phyloP scores from a whole-genome alignment of 2,797 vertebrate species.

The Sebastes oblongus region DNA sequence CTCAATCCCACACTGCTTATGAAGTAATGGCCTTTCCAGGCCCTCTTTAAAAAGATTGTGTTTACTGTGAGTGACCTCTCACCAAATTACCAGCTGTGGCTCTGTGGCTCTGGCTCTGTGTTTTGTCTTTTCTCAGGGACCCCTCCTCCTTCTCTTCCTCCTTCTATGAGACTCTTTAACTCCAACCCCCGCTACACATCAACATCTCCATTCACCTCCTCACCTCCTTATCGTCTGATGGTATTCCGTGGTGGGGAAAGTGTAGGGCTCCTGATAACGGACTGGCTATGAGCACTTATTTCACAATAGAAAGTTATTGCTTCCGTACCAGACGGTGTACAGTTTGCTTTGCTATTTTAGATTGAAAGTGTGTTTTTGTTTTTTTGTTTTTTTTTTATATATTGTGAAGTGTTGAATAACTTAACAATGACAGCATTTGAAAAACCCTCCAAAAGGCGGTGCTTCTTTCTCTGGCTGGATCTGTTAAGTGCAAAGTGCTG shows the following conservation, averaged over 20 bases:
- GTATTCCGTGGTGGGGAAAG: slow-evolving; percentile 36
- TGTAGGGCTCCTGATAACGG: slow-evolving; percentile 46
- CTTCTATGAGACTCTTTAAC: slow-evolving; percentile 17
- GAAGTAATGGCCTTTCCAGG: slow-evolving; percentile 83
- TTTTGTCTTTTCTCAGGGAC: slow-evolving; percentile 79
- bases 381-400: background rate
- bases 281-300: slow-evolving; percentile 23
- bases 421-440: background rate
- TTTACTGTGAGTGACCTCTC: slow-evolving; percentile 83
- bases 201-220: slow-evolving; percentile 47
- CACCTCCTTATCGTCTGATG: slow-evolving; percentile 33
- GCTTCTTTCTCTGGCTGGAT: background rate
- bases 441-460: background rate
- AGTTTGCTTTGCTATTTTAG: background rate
- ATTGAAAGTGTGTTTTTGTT: background rate
- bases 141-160: background rate
- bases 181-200: slow-evolving; percentile 26
- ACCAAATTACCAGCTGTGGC: slow-evolving; percentile 84
- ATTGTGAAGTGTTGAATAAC: slow-evolving; percentile 15
- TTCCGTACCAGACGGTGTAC: slow-evolving; percentile 29
- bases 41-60: slow-evolving; percentile 76
- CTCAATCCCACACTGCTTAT: slow-evolving; percentile 70
- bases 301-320: slow-evolving; percentile 43
- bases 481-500: slow-evolving; percentile 17
- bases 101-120: slow-evolving; percentile 75